A percentile compares a stretch with the other conserved stretches of the same genome.
Conservation (phyloP, 64 coral and sea anemone genomes). For the Acropora tenuis region DNA sequence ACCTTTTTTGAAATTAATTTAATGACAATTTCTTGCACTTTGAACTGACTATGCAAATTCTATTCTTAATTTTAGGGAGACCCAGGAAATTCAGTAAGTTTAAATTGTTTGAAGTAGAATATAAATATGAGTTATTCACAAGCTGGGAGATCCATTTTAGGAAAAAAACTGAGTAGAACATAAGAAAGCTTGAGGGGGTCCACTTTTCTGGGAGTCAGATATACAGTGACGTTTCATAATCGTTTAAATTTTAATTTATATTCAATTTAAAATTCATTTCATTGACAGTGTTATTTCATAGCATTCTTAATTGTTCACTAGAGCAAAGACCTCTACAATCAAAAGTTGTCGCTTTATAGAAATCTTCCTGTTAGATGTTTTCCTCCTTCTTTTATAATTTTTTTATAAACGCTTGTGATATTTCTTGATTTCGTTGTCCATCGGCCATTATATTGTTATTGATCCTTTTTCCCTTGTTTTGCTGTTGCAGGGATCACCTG, state of each 20-base stretch:
- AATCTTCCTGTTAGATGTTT: not conserved
- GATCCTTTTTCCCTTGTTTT: not conserved
- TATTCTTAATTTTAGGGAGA: slow-evolving; percentile 15
- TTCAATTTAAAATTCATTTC: too few relatives aligned
- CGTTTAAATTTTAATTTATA: too few relatives aligned
- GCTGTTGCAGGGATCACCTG: slow-evolving; percentile 73
- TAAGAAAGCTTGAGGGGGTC: too few relatives aligned
- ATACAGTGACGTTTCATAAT: too few relatives aligned
- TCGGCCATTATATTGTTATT: too few relatives aligned
- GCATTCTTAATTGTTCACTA: too few relatives aligned
- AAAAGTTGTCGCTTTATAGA: not conserved
- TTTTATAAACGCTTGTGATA: not conserved
- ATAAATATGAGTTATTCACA: too few relatives aligned
- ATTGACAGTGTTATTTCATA: too few relatives aligned
- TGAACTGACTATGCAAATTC: not conserved
- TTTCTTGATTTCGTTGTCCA: not conserved
- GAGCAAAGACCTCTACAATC: not conserved
- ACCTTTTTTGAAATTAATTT: not conserved
- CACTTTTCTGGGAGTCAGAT: too few relatives aligned
- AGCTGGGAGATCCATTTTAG: too few relatives aligned
- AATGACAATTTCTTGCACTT: not conserved
- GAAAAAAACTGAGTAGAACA: too few relatives aligned
- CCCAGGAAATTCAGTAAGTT: slow-evolving; percentile 26
- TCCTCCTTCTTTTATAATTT: too few relatives aligned
- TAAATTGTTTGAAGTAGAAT: not conserved